Conservation (phyloP, 2,113 vertebrate genomes). For the Myiozetetes cayanensis region DNA sequence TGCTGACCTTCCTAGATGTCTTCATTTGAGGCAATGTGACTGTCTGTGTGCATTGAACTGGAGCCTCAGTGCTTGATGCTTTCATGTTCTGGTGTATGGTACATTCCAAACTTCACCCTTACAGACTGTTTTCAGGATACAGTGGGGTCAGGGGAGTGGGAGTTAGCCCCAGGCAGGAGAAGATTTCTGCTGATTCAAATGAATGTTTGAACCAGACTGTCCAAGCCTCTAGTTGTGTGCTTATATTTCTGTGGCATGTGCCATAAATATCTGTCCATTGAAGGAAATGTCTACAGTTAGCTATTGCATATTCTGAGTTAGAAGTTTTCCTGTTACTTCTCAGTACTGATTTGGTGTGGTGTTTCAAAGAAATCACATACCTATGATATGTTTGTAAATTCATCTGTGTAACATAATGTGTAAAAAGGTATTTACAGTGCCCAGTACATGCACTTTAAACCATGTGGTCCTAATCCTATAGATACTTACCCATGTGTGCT, state of each 20-base stretch:
- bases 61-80: not conserved
- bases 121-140: not conserved
- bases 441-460: not conserved
- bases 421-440: not conserved
- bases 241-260: not conserved
- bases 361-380: not conserved
- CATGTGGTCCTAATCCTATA: not conserved
- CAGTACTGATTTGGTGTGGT: not conserved
- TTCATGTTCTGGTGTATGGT: not conserved
- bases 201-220: not conserved
- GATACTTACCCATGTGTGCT: not conserved
- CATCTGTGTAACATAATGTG: not conserved
- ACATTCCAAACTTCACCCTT: not conserved
- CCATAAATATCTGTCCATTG: not conserved
- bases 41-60: not conserved
- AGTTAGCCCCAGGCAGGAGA: not conserved
- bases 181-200: not conserved
- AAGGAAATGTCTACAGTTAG: not conserved
- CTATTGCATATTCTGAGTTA: not conserved
- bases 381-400: not conserved
- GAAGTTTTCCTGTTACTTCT: not conserved
- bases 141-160: not conserved
- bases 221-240: rapidly evolving
- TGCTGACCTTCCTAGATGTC: slow-evolving; percentile 30
- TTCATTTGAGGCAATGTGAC: not conserved